Evolutionary conservation across 2,797 vertebrate genomes (phyloP), one percentile per base, ranked within the genome.

Genomic region (Malacoctenus gilli): DNA sequence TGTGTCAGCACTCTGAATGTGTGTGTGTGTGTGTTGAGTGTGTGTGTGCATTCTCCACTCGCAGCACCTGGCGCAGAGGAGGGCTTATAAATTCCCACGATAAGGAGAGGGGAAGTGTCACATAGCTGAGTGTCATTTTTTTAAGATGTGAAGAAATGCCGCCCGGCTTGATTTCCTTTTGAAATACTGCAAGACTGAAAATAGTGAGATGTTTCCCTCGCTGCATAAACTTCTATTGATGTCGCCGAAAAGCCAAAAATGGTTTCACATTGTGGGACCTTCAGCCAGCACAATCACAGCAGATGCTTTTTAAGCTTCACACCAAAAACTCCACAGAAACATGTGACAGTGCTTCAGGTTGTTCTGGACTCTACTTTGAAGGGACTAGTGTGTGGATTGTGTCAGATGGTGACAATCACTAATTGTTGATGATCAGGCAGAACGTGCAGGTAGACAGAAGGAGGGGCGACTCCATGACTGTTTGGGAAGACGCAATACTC

Each of bases 71-170:
- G 80, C 34, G 31, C 10, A 14, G 71, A 78, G 71, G 53, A 68
- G 47, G 64, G 77, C 76, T 57, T 85, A 86, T 91, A 90, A 89
- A 88, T 91, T 84, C 82, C 84, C 57, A 64, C 16, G 47, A 73
- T 91, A 88, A 88, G 77, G 79, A 88, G 82, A 88, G 85, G 79
- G 76, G 84, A 90, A 84, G 86, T 89, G 89, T 88, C 85, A 88
- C 82, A 89, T 89, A 87, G 68, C 85, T 88, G 30, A 47, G 80
- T 89, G 89, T 88, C 89, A 83, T 85, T 91, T 85, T 86, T 89
- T 89, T 87, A 91, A 81, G 85, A 89, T 84, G 88, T 90, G 87
- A 89, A 70, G 85, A 89, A 89, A 86, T 75, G 65, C 60, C n/a
- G 28, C 61, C 66, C 65, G 43, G 80, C 73, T 75, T 84, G 74